Conservation (phyloP, 2,888 invertebrate genomes). For the Loripinus fragilis region DNA sequence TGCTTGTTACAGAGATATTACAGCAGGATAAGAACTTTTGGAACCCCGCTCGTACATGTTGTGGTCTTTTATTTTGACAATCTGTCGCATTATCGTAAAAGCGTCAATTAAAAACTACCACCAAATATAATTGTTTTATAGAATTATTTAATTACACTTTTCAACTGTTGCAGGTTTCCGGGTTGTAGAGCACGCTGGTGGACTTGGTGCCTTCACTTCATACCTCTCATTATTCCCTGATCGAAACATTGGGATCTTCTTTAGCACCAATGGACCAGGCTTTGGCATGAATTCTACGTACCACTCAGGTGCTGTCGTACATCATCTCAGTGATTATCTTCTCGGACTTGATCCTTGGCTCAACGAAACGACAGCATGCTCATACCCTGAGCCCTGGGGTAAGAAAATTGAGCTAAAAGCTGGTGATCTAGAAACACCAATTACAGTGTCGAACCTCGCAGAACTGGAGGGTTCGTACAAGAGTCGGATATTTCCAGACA, state of each 20-base stretch:
- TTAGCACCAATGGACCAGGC: slow-evolving; percentile 44
- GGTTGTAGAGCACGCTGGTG: slow-evolving; percentile 39
- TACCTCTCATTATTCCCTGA: slow-evolving; percentile 39
- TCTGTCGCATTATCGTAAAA: too few relatives aligned
- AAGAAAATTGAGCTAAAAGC: not conserved
- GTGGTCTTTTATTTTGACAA: too few relatives aligned
- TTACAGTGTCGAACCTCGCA: not conserved
- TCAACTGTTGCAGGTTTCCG: not conserved
- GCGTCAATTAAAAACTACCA: too few relatives aligned
- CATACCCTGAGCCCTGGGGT: slow-evolving; percentile 3
- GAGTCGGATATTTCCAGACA: not conserved
- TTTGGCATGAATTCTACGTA: not conserved
- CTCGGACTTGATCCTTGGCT: not conserved
- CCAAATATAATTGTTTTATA: too few relatives aligned
- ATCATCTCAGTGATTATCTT: not conserved
- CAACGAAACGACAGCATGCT: not conserved
- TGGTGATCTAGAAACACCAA: not conserved
- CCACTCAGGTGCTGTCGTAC: not conserved
- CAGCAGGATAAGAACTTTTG: too few relatives aligned
- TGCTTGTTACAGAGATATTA: too few relatives aligned
- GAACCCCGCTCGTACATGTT: too few relatives aligned
- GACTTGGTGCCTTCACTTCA: slow-evolving; percentile 40
- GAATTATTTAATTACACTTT: too few relatives aligned
- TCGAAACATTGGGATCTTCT: slow-evolving; percentile 36
- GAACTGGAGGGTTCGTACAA: not conserved